Conservation (phyloP, 1,140 invertebrate species). For the Drosophila sp. region DNA sequence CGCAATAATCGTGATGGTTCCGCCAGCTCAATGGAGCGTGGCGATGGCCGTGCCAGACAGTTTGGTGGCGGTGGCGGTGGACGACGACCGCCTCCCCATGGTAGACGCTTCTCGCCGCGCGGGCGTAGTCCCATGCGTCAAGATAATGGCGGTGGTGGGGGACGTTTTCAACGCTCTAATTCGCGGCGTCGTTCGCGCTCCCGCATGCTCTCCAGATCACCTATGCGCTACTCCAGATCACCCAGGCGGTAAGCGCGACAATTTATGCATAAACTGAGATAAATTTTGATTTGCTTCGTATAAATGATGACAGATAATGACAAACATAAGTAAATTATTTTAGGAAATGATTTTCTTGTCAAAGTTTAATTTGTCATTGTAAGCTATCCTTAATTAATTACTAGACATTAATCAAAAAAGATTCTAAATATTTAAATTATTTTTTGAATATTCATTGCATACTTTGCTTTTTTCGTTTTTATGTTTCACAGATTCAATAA, state of each 20-base stretch:
- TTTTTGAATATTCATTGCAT: neutral
- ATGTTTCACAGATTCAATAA: constrained; percentile 68
- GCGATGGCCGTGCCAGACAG: constrained; percentile 61
- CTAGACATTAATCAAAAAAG: neutral
- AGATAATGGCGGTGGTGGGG: constrained; percentile 69
- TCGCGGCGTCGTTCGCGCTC: constrained; percentile 79
- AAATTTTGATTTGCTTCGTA: too few species aligned
- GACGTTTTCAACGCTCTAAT: constrained; percentile 76
- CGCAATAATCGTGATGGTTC: constrained; percentile 93
- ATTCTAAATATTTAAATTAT: neutral
- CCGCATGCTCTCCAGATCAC: constrained; percentile 74
- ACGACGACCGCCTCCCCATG: constrained; percentile 41
- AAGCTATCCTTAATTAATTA: neutral
- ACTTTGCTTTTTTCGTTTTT: constrained; percentile 19
- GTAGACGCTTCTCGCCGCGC: constrained; percentile 72
- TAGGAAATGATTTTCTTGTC: neutral
- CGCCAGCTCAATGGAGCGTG: constrained; percentile 86
- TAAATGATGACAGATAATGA: too few species aligned
- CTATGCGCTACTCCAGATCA: constrained; percentile 78
- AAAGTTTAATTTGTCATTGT: neutral
- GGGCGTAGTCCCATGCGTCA: constrained; percentile 73
- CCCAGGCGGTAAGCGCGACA: constrained; percentile 68
- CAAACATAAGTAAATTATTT: too few species aligned
- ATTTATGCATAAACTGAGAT: neutral
- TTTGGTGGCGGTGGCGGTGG: constrained; percentile 56